phyloP scores from a whole-genome alignment of 2,113 vertebrate species.

The Seriola rivoliana region DNA sequence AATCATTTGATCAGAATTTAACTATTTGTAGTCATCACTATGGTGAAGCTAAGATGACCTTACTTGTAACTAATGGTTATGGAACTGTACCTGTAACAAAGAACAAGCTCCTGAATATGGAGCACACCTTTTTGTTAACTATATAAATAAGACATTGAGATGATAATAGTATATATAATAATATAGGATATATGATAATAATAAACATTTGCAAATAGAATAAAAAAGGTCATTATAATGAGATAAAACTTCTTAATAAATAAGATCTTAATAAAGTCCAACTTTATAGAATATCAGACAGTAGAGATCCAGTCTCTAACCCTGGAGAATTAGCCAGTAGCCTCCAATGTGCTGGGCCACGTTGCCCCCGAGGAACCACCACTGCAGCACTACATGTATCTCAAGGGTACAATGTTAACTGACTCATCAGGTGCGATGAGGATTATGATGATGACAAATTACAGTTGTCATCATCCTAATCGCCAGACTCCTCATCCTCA shows the following conservation, averaged over 20 bases:
- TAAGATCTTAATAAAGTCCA: not conserved
- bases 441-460: not conserved
- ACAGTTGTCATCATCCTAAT: not conserved
- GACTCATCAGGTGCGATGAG: not conserved
- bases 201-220: not conserved
- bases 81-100: no score
- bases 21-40: not conserved
- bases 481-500: not conserved
- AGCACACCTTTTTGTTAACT: not conserved
- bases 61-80: not conserved
- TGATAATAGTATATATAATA: no score
- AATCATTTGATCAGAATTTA: not conserved
- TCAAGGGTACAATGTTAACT: not conserved
- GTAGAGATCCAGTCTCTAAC: not conserved
- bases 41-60: not conserved
- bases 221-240: not conserved
- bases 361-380: not conserved
- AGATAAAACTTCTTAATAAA: not conserved
- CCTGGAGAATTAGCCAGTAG: not conserved
- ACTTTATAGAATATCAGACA: not conserved
- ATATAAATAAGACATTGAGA: not conserved
- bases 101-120: not conserved
- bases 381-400: not conserved
- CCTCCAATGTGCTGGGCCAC: not conserved
- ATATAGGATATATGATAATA: not conserved